Evolutionary conservation across 2,797 vertebrate species (phyloP).

Genomic region (Poeciliopsis paucimaculata): DNA sequence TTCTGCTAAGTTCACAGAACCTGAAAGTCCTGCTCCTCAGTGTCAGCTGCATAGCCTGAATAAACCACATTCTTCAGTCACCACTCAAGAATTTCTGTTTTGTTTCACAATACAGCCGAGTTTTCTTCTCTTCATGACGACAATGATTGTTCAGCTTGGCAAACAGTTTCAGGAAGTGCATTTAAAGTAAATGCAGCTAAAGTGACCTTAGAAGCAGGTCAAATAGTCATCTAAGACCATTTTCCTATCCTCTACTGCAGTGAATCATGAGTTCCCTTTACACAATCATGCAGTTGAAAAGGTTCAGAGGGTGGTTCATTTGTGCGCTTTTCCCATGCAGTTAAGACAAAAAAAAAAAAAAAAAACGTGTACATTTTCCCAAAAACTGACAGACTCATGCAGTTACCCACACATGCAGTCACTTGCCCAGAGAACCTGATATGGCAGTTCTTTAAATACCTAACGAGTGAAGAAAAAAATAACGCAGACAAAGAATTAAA

Average conservation of each 20-base stretch:
- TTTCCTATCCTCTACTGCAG: slow-evolving; percentile 16
- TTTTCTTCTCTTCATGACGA: slow-evolving; percentile 28
- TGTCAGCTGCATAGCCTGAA: slow-evolving; percentile 49
- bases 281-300: not conserved
- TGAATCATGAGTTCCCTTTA: slow-evolving; percentile 38
- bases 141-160: slow-evolving; percentile 3
- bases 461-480: slow-evolving; percentile 15
- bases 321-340: slow-evolving; percentile 17
- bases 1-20: slow-evolving; percentile 39
- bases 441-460: slow-evolving; percentile 1
- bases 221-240: slow-evolving; percentile 22
- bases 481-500: not conserved
- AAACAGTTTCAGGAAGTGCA: slow-evolving; percentile 24
- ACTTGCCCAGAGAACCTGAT: slow-evolving; percentile 17
- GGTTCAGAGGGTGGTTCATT: slow-evolving; percentile 1
- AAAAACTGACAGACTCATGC: slow-evolving; percentile 18
- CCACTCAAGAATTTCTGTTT: slow-evolving; percentile 28
- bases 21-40: slow-evolving; percentile 73
- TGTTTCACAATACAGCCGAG: slow-evolving; percentile 38
- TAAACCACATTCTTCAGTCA: slow-evolving; percentile 53
- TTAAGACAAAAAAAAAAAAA: not conserved
- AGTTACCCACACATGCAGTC: slow-evolving; percentile 13
- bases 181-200: not conserved
- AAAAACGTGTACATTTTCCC: not conserved
- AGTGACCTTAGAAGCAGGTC: slow-evolving; percentile 15